Evolutionary conservation across 2,113 vertebrate species (phyloP), one percentile per base, ranked within the genome.

Genomic region (Pachyramphus minor): DNA sequence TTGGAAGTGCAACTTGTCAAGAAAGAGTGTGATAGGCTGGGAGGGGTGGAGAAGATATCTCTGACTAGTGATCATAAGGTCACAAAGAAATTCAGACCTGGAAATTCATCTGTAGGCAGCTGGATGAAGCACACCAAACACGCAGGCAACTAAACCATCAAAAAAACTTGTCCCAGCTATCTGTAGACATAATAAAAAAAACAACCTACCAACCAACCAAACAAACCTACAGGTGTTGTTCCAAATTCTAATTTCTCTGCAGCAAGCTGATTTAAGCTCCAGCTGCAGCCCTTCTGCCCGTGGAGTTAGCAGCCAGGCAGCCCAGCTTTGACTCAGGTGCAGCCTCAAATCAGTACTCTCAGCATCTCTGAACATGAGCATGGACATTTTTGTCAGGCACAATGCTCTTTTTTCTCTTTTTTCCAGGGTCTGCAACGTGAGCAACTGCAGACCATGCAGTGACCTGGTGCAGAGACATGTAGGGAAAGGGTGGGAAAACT

Each of bases 401-500:
- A 1, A 69, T 41, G 23, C 8, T 49, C 41, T 17, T 63, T 45
- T 33, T 64, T 35, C 41, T 18, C 41, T 83, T 71, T 88, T 88
- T 85, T 84, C 72, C 87, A 82, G 78, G 67, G 66, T 90, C 67
- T 66, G 52, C 44, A 55, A 24, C 80, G 45, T n/a, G 23, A 87
- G 45, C 45, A 64, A 64, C 66, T 75, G 58, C 47, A 78, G 81
- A 52, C 18, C 17, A 9, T 27, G 37, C 55, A 47, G 64, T n/a
- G 67, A 33, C 72, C 75, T 85, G 82, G 33, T 42, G 44, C 1
- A 14, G 77, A 91, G 41, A 82, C 49, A 39, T 15, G 55, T 62
- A 58, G 71, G 53, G 86, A 95, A 81, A 41, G 85, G 79, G 76
- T 93, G 92, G 92, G 96, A 94, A 94, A 92, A 74, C 63, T 0